These are phyloP conservation scores for Corbicula japonica DNA, from an alignment of 2,888 invertebrate genomes.

Conservation along the genomic window DNA sequence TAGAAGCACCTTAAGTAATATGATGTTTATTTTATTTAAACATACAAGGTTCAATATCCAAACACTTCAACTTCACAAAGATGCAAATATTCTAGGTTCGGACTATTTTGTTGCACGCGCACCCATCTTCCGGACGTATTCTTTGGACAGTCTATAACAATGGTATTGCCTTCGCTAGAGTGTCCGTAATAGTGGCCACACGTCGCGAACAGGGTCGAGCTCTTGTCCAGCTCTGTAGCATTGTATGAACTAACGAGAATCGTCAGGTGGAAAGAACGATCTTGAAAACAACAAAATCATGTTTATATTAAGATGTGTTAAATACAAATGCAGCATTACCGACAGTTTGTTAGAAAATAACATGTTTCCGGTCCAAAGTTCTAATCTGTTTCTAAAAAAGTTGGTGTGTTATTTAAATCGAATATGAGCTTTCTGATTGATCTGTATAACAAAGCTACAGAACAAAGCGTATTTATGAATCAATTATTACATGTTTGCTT, in stretches of 20 bases:
- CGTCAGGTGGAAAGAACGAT: slow-evolving; percentile 39
- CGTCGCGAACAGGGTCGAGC: slow-evolving; percentile 29
- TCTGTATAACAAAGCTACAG: too few relatives aligned
- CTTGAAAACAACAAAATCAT: slow-evolving; percentile 8
- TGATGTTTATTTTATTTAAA: too few relatives aligned
- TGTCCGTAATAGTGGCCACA: slow-evolving; percentile 52
- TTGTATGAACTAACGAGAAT: slow-evolving; percentile 43
- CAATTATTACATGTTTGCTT: too few relatives aligned
- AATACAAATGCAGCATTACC: too few relatives aligned
- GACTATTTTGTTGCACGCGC: slow-evolving; percentile 37
- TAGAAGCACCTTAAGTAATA: too few relatives aligned
- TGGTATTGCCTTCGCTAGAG: slow-evolving; percentile 50
- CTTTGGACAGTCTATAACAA: slow-evolving; percentile 49
- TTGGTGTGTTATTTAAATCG: not conserved
- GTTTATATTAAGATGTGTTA: too few relatives aligned
- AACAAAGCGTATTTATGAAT: too few relatives aligned
- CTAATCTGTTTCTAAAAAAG: not conserved
- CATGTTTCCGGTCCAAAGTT: too few relatives aligned
- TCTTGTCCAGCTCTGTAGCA: slow-evolving; percentile 34
- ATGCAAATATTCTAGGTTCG: slow-evolving; percentile 32
- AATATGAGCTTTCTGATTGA: not conserved
- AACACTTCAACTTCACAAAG: slow-evolving; percentile 58
- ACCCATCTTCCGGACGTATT: slow-evolving; percentile 51
- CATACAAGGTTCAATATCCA: slow-evolving; percentile 51
- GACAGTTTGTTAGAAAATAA: too few relatives aligned